These are phyloP conservation scores for Drosophila varians DNA, from an alignment of 1,140 invertebrate genomes.

Conservation along the genomic window DNA sequence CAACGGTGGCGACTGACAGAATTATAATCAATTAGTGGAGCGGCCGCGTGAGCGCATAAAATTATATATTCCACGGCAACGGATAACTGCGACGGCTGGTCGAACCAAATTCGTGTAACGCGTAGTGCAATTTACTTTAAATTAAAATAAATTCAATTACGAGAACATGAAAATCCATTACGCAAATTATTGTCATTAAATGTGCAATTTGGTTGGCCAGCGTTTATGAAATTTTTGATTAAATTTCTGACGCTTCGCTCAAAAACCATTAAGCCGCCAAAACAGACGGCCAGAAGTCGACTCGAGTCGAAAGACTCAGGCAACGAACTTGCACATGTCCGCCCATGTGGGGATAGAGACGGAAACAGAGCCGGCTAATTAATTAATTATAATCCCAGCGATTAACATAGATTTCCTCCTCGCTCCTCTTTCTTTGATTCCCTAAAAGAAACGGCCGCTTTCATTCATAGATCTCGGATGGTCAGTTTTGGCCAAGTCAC, in stretches of 20 bases:
- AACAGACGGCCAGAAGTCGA: conserved; percentile 6
- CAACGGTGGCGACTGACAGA: conserved; percentile 79
- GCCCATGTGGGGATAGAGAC: conserved; percentile 5
- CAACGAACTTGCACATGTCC: conserved; percentile 60
- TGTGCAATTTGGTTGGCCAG: conserved; percentile 63
- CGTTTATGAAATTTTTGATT: conserved; percentile 76
- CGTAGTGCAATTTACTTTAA: conserved; percentile 76
- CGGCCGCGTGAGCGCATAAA: conserved; percentile 80
- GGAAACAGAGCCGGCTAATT: conserved; percentile 46
- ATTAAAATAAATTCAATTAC: conserved; percentile 83
- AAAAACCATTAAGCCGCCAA: conserved; percentile 22
- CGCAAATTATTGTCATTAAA: conserved; percentile 81
- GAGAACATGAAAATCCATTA: conserved; percentile 82
- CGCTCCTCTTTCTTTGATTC: background rate
- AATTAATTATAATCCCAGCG: conserved; percentile 76
- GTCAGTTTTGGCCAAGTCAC: conserved; percentile 33
- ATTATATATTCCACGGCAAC: conserved; percentile 54
- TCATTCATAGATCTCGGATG: conserved; percentile 70
- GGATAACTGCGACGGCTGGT: background rate
- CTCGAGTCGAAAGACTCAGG: conserved; percentile 66
- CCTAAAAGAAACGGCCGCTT: conserved; percentile 33
- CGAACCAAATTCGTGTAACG: conserved; percentile 34
- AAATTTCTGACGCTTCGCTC: conserved; percentile 69
- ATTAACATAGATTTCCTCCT: conserved; percentile 58
- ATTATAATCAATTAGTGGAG: conserved; percentile 83